A percentile compares a stretch with the other conserved stretches of the same genome.
These are phyloP conservation scores for Amphimallon solstitiale DNA, from an alignment of 2,888 invertebrate genomes.

Conservation along the genomic window DNA sequence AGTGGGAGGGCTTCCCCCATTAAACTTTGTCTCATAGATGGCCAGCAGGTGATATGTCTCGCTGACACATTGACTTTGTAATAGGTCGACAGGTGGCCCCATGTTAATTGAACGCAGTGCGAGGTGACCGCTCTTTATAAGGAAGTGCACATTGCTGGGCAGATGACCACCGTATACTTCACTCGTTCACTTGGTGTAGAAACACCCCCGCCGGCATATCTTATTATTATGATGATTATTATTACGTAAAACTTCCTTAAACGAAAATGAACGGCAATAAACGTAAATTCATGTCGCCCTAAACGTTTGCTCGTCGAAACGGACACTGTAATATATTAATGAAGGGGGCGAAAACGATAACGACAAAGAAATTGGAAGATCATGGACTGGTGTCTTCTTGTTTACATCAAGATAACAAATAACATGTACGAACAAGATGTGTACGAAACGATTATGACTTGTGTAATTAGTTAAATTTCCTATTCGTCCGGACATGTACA, in stretches of 20 bases:
- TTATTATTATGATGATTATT: conserved; percentile 33
- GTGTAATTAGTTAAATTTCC: not conserved
- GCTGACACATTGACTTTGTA: conserved; percentile 56
- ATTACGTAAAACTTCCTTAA: conserved; percentile 33
- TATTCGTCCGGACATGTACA: not conserved
- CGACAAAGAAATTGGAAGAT: conserved; percentile 18
- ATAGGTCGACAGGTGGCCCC: conserved; percentile 56
- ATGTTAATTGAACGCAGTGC: conserved; percentile 55
- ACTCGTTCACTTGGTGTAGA: not conserved
- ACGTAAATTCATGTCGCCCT: conserved; percentile 25
- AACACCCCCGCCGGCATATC: conserved; percentile 30
- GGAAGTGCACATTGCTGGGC: conserved; percentile 59
- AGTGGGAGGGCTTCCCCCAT: conserved; percentile 45
- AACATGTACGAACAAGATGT: conserved; percentile 7
- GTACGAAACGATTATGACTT: not conserved
- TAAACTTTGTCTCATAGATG: conserved; percentile 42
- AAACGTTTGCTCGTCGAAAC: not conserved
- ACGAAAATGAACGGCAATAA: conserved; percentile 23
- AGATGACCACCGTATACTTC: conserved; percentile 51
- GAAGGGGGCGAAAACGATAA: conserved; percentile 3
- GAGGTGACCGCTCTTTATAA: conserved; percentile 58
- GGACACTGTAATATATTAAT: conserved; percentile 14
- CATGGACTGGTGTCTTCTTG: not conserved
- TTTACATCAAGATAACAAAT: conserved; percentile 10
- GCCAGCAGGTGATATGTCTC: conserved; percentile 53